phyloP scores from a whole-genome alignment of 2,113 vertebrate species.

The Manacus vitellinus region DNA sequence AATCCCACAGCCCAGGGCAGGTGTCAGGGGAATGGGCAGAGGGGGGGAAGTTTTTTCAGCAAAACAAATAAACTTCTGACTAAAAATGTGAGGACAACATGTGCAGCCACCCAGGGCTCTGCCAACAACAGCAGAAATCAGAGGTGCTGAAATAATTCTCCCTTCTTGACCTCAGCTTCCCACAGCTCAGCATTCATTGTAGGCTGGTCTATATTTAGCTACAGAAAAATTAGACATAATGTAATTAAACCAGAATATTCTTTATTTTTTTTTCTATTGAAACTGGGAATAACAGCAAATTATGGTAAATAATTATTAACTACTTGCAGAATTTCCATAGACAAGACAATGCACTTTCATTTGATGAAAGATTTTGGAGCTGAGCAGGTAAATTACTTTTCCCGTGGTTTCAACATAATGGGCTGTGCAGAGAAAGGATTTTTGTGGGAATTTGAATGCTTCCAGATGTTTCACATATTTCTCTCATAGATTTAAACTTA shows the following conservation, averaged over 20 bases:
- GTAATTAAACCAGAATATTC: slow-evolving; percentile 38
- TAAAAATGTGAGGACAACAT: accelerated
- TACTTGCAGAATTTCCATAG: slow-evolving; percentile 24
- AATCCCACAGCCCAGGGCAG: neutral
- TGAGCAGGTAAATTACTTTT: slow-evolving; percentile 34
- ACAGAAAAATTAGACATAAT: neutral
- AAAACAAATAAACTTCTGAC: neutral
- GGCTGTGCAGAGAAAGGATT: neutral
- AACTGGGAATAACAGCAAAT: slow-evolving; percentile 26
- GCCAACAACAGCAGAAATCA: neutral
- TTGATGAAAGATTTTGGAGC: slow-evolving; percentile 2
- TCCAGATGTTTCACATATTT: slow-evolving; percentile 13
- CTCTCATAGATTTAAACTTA: neutral
- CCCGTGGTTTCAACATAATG: neutral
- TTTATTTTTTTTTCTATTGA: slow-evolving; percentile 10
- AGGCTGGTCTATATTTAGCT: slow-evolving; percentile 4
- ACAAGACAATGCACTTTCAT: slow-evolving; percentile 30
- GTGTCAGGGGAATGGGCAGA: accelerated
- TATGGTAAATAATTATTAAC: slow-evolving; percentile 50
- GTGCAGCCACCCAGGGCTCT: neutral
- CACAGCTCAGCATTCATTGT: neutral
- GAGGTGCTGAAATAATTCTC: neutral
- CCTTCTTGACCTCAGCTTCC: neutral
- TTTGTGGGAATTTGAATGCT: neutral
- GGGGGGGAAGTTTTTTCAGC: neutral